phyloP scores from a whole-genome alignment of 2,888 invertebrate genomes.

The Ennomos fuscantarius region DNA sequence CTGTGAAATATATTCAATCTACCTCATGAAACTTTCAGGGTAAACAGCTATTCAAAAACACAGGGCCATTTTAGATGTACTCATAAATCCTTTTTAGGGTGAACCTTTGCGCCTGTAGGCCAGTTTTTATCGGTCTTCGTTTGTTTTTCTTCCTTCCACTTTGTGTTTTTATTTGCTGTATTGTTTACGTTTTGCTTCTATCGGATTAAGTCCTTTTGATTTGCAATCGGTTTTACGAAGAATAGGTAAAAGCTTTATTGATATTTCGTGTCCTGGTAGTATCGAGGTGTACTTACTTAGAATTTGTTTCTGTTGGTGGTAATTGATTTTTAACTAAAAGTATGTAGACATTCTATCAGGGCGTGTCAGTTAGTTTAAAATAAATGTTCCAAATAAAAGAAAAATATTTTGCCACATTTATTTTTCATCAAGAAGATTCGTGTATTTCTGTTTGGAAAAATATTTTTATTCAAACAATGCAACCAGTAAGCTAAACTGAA shows the following conservation, averaged over 20 bases:
- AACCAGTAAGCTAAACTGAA: too few relatives aligned
- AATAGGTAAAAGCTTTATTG: slow-evolving; percentile 17
- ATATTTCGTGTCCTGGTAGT: slow-evolving; percentile 4
- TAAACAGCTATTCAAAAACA: slow-evolving; percentile 46
- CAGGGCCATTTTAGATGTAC: slow-evolving; percentile 43
- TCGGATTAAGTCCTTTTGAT: slow-evolving; percentile 25
- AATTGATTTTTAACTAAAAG: too few relatives aligned
- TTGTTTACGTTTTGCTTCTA: slow-evolving; percentile 26
- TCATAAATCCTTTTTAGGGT: slow-evolving; percentile 46
- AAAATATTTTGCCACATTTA: too few relatives aligned
- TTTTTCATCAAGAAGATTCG: too few relatives aligned
- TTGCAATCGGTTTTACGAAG: slow-evolving; percentile 17
- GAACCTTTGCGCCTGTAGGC: slow-evolving; percentile 32
- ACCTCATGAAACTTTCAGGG: slow-evolving; percentile 41
- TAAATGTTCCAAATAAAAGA: too few relatives aligned
- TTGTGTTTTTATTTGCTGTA: slow-evolving; percentile 28
- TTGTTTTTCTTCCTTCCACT: slow-evolving; percentile 21
- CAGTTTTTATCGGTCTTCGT: slow-evolving; percentile 35
- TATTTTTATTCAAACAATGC: too few relatives aligned
- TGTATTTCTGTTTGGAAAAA: too few relatives aligned
- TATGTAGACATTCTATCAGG: too few relatives aligned
- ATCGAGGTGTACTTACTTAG: background rate
- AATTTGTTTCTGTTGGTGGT: background rate
- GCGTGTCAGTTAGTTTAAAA: too few relatives aligned
- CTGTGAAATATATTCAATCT: slow-evolving; percentile 41